These are phyloP conservation scores for Stictocephala bisonia DNA, from an alignment of 2,888 invertebrate species.

Conservation along the genomic window DNA sequence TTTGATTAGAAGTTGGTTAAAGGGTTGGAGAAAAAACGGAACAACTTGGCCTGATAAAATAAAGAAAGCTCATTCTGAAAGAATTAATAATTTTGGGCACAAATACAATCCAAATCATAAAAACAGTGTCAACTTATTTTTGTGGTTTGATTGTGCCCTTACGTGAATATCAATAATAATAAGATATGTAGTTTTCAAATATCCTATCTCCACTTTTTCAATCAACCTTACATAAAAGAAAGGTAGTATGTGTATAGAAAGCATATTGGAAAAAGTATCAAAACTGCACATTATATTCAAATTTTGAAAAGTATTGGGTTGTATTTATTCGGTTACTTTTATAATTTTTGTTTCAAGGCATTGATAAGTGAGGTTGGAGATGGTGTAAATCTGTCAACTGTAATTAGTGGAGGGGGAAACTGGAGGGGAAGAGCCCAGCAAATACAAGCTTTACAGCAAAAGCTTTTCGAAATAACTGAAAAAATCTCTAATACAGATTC, in stretches of 20 bases:
- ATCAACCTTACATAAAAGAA: background rate
- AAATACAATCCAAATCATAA: too few relatives aligned
- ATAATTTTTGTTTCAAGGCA: conserved; percentile 63
- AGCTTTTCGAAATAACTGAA: conserved; percentile 74
- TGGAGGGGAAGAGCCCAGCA: conserved; percentile 86
- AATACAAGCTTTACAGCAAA: conserved; percentile 76
- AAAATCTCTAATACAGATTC: conserved; percentile 63
- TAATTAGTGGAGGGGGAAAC: conserved; percentile 70
- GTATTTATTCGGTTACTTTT: background rate
- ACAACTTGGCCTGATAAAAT: too few relatives aligned
- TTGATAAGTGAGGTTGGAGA: conserved; percentile 82
- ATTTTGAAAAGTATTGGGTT: background rate
- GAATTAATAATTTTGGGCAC: too few relatives aligned
- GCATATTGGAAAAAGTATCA: background rate
- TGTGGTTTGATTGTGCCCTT: too few relatives aligned
- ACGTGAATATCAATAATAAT: too few relatives aligned
- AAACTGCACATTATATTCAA: background rate
- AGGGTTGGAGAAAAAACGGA: too few relatives aligned
- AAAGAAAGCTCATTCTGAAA: too few relatives aligned
- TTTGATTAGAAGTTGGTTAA: too few relatives aligned
- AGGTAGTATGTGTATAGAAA: background rate
- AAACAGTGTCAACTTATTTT: too few relatives aligned
- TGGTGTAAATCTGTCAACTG: conserved; percentile 73
- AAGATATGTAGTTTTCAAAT: too few relatives aligned
- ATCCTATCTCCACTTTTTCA: background rate